Conservation (phyloP, 1,140 invertebrate species). For the Heliothis subflexa region DNA sequence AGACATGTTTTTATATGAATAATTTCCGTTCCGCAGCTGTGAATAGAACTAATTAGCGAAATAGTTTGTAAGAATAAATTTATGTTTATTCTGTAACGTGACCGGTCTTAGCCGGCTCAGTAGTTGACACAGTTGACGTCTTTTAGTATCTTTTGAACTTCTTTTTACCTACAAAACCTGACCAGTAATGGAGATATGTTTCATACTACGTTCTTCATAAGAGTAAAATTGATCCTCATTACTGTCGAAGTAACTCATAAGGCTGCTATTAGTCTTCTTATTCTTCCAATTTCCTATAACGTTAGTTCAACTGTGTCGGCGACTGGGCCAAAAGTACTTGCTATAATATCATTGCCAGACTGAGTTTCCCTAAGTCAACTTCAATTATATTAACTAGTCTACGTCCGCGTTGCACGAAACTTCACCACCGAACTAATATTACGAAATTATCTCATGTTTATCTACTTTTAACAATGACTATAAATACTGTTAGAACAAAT, state of each 20-base stretch:
- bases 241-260: constrained; percentile 12
- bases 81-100: constrained; percentile 48
- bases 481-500: constrained; percentile 20
- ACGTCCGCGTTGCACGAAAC: constrained; percentile 48
- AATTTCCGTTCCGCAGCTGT: constrained; percentile 79
- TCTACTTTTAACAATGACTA: not conserved
- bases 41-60: constrained; percentile 75
- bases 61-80: constrained; percentile 59
- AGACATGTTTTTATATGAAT: constrained; percentile 63
- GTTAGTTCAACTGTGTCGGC: constrained; percentile 4
- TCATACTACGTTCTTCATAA: not conserved
- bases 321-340: constrained; percentile 21
- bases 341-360: constrained; percentile 62
- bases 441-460: constrained; percentile 11
- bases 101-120: constrained; percentile 42
- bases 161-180: not conserved
- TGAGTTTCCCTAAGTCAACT: constrained; percentile 69
- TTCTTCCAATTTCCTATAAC: constrained; percentile 16
- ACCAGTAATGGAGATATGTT: not conserved
- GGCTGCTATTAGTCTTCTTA: constrained; percentile 28
- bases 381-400: constrained; percentile 62
- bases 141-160: too few species aligned
- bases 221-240: not conserved
- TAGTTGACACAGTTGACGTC: not conserved
- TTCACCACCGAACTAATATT: constrained; percentile 13